phyloP scores from a whole-genome alignment of 2,797 vertebrate genomes.

The Iguana delicatissima region DNA sequence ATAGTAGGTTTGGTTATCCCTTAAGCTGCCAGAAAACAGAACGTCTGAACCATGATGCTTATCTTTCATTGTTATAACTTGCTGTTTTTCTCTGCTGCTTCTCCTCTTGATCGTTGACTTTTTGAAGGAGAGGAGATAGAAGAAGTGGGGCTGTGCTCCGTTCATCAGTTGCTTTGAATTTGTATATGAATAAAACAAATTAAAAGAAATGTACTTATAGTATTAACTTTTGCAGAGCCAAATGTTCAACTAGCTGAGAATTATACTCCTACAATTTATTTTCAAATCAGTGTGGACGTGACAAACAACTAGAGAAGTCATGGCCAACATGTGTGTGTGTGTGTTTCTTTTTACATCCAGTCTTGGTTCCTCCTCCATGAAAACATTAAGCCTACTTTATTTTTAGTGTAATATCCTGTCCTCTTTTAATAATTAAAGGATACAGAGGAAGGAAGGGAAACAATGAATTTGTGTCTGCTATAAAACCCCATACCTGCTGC shows the following conservation, averaged over 20 bases:
- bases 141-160: constrained; percentile 70
- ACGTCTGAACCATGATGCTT: constrained; percentile 70
- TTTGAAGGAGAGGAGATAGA: constrained; percentile 63
- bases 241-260: background rate
- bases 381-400: no score
- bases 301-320: no score
- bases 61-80: constrained; percentile 75
- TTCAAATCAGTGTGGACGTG: no score
- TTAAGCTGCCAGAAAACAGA: constrained; percentile 57
- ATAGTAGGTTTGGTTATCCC: constrained; percentile 41
- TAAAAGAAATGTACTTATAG: constrained; percentile 30
- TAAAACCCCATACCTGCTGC: no score
- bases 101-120: constrained; percentile 46
- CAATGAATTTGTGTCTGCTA: no score
- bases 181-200: constrained; percentile 78
- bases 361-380: no score
- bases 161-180: constrained; percentile 76
- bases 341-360: no score
- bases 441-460: no score
- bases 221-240: background rate
- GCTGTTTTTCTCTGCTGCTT: constrained; percentile 62
- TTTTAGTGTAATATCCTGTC: no score
- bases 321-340: no score
- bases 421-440: no score
- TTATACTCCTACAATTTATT: background rate